These are phyloP conservation scores for Athetis lepigone DNA, from an alignment of 2,888 invertebrate species.

Conservation along the genomic window DNA sequence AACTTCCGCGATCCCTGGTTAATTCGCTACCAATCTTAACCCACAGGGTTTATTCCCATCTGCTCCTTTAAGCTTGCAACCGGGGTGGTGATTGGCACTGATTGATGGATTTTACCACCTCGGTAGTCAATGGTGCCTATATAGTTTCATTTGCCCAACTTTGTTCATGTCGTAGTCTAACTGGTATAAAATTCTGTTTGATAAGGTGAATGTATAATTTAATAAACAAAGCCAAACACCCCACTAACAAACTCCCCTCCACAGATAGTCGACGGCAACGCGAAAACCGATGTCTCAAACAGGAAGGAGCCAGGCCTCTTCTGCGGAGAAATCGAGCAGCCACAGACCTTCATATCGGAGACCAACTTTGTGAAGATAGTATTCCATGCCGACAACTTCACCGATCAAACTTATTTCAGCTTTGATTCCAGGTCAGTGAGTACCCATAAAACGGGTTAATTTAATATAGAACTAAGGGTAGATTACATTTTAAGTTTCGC, in stretches of 20 bases:
- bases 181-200: too few species aligned
- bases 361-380: constrained; percentile 97
- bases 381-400: constrained; percentile 98
- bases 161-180: too few species aligned
- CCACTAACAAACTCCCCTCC: constrained; percentile 4
- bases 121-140: too few species aligned
- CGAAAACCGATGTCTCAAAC: constrained; percentile 96
- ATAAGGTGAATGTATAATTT: too few species aligned
- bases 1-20: too few species aligned
- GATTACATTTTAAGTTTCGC: constrained; percentile 77
- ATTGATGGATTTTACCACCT: too few species aligned
- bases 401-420: constrained; percentile 97
- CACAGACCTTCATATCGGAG: constrained; percentile 98
- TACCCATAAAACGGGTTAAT: constrained; percentile 84
- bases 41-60: too few species aligned
- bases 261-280: constrained; percentile 97
- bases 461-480: constrained; percentile 88
- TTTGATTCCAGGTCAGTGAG: constrained; percentile 92
- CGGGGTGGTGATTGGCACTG: too few species aligned
- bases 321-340: constrained; percentile 98
- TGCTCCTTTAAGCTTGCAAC: too few species aligned
- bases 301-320: constrained; percentile 97
- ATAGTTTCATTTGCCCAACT: too few species aligned
- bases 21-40: too few species aligned
- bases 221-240: neutral